These are phyloP conservation scores for Hybognathus amarus DNA, from an alignment of 2,797 vertebrate genomes.

Conservation along the genomic window DNA sequence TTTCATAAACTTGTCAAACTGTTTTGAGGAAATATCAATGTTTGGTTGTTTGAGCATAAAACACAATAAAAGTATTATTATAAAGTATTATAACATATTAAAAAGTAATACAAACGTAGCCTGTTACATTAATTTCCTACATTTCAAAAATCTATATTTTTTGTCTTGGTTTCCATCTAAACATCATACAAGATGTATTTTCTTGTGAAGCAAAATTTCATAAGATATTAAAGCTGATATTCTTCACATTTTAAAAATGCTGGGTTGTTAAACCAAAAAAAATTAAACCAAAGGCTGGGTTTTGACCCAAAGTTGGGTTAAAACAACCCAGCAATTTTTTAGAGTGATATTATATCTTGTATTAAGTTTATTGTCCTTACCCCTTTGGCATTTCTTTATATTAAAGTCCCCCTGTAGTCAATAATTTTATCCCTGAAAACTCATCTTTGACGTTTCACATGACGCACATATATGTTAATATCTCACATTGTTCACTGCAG, in stretches of 20 bases:
- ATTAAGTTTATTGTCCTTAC: not conserved
- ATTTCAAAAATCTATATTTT: not conserved
- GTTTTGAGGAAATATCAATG: slow-evolving; percentile 1
- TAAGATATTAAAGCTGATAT: not conserved
- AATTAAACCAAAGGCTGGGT: too few species aligned
- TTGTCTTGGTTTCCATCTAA: not conserved
- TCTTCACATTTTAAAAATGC: not conserved
- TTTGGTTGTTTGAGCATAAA: slow-evolving; percentile 2
- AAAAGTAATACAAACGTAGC: not conserved
- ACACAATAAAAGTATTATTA: too few species aligned
- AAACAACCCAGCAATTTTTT: too few species aligned
- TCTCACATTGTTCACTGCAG: too few species aligned
- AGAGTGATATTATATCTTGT: not conserved
- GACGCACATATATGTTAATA: too few species aligned
- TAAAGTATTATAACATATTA: not conserved
- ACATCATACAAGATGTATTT: not conserved
- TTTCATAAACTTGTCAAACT: slow-evolving; percentile 26
- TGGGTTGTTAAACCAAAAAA: too few species aligned
- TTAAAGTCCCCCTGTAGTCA: too few species aligned
- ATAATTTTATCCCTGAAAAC: too few species aligned
- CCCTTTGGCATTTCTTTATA: not conserved
- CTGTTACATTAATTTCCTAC: not conserved
- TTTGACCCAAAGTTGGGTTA: too few species aligned
- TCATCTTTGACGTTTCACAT: too few species aligned
- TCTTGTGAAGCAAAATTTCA: not conserved